Base-by-base conservation (phyloP, 1,140 invertebrate genomes). In the Cherax quadricarinatus region DNA sequence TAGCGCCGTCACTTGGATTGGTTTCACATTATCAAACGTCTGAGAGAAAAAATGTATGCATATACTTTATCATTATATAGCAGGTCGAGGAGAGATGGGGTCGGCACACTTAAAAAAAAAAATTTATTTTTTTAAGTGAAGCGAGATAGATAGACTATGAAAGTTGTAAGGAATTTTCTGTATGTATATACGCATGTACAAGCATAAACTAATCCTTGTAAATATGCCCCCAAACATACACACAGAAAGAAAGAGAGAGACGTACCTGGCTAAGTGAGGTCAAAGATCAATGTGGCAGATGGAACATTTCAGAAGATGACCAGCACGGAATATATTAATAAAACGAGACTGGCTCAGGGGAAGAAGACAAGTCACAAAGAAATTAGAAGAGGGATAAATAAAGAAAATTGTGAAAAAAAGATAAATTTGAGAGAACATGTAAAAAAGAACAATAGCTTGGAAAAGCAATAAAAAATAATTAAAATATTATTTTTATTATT, bases 21-120 rank as follows among this genome's bases (percentile, higher is more conserved):
- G 89, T 86, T 91, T 86, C 89, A 91, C 70, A 91, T 83, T 83
- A 90, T 85, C 88, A 84, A n/a, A 57, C 66, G 30, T 51, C 80
- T 21, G 62, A 5, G 62, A 5, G 18, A 16, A 5, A 18, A 66
- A 66, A 18, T 18, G 4, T 66, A 18, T 66, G 14, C 18, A 66
- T 66, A 66, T 18, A 60, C 18, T 66, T 66, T 66, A 16, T 66
- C 18, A 16, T 75, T 24, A 75, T 75, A n/a, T 75, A 75, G 18
- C 2, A 3, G 7, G 21, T 75, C 21, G 62, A 66, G 12, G 18
- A 16, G 18, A 18, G 14, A 9, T 16, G 12, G 3, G 1, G 14
- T 10, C 62, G 62, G 12, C 4, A 16, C 18, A 18, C 4, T 16
- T 21, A 6, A 18, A 16, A 66, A 16, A 16, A 60, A 60, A 60